These are phyloP conservation scores for Protophormia terraenovae DNA, from an alignment of 2,888 invertebrate species.

Conservation along the genomic window DNA sequence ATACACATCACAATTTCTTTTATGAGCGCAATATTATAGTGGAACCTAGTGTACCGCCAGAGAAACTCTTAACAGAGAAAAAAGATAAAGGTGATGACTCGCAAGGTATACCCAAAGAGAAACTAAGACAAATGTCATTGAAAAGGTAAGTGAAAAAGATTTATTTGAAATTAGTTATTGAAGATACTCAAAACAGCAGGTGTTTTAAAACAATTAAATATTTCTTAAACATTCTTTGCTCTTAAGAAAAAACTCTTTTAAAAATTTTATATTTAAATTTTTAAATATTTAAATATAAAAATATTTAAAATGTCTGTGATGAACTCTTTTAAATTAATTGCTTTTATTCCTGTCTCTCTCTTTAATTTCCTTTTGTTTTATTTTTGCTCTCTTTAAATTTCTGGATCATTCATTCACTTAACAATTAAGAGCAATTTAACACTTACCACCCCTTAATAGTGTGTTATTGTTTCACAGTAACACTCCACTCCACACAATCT, in stretches of 20 bases:
- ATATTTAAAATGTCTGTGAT: too few relatives aligned
- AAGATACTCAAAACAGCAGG: conserved; percentile 33
- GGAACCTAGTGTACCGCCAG: conserved; percentile 71
- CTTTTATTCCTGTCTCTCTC: not conserved
- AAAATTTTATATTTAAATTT: too few relatives aligned
- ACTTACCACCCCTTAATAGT: conserved; percentile 7
- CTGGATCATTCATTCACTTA: not conserved
- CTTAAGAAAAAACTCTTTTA: too few relatives aligned
- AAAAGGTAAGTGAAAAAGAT: conserved; percentile 68
- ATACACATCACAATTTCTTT: conserved; percentile 75
- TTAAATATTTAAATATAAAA: not conserved
- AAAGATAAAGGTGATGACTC: conserved; percentile 72
- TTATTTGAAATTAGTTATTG: not conserved
- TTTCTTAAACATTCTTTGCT: not conserved
- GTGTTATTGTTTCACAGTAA: conserved; percentile 13
- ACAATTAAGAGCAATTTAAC: conserved; percentile 13
- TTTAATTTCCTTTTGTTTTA: not conserved
- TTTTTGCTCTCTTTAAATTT: not conserved
- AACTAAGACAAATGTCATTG: conserved; percentile 70
- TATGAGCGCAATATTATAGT: conserved; percentile 75
- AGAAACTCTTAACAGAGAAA: conserved; percentile 65
- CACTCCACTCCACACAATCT: conserved; percentile 5
- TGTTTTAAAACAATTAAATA: not conserved
- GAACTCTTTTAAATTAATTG: too few relatives aligned
- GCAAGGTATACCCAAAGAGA: conserved; percentile 71